These are phyloP conservation scores for Pygoscelis adeliae DNA, from an alignment of 2,113 vertebrate genomes.

Conservation along the genomic window DNA sequence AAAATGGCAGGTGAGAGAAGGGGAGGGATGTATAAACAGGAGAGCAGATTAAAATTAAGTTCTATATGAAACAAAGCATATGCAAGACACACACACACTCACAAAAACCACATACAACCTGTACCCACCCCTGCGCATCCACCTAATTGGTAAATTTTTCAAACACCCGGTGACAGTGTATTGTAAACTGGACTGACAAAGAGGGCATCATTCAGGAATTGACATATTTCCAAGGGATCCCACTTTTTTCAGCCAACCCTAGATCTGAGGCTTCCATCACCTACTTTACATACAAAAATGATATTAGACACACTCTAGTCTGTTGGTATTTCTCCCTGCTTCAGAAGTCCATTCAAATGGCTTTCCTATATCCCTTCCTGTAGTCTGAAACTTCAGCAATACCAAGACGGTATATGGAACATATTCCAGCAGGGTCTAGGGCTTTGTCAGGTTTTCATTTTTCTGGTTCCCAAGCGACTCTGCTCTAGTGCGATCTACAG, in stretches of 20 bases:
- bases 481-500: background rate
- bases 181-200: background rate
- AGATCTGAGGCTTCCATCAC: background rate
- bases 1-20: background rate
- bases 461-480: background rate
- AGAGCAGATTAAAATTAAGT: background rate
- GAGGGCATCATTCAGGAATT: background rate
- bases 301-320: background rate
- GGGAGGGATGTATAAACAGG: background rate
- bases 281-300: background rate
- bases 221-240: background rate
- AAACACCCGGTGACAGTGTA: background rate
- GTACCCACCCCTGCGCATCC: background rate
- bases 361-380: background rate
- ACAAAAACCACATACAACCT: background rate
- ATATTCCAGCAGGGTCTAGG: background rate
- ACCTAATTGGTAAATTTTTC: background rate
- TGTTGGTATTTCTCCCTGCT: background rate
- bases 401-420: rapidly evolving
- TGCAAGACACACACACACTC: background rate
- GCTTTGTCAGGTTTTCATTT: background rate
- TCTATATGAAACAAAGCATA: background rate
- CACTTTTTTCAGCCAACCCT: background rate
- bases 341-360: background rate
- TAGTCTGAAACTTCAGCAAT: background rate